Base-by-base conservation (phyloP, 2,113 vertebrate species). In the Alaudala cheleensis region DNA sequence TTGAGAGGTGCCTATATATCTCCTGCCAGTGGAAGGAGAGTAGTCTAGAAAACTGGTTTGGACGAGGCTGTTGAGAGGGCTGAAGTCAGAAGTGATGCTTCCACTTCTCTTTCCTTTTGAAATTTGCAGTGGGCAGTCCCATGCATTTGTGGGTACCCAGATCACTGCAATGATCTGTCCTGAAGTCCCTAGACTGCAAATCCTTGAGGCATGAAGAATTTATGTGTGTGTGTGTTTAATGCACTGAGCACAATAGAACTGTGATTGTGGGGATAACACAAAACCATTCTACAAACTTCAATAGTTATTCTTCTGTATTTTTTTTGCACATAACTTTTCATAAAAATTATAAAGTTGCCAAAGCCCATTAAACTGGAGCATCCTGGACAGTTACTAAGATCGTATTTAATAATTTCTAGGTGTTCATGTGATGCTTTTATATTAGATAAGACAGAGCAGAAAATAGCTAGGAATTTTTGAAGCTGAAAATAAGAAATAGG, bases 91-190 rank as follows among this genome's bases (percentile, higher is more conserved):
- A 53, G 8, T 13, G 26, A 8, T 39, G 40, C 42, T 73, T 73
- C 20, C 17, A 34, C 14, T 4, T 56, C 19, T 64, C 14, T 72
- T 73, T 80, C 31, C 26, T 73, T 87, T 34, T 56, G 45, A 73
- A 83, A 82, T 69, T 73, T 1, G 1, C 67, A 37, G 5, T 24
- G n/a, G 34, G 13, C 15, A 54, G 5, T 5, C 25, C 23, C 22
- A 9, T 9, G 14, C 6, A 3, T 42, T 74, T 54, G 39, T 45
- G n/a, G 11, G 24, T 40, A 15, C 12, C 0, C 0, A 81, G 53
- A 24, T 40, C 33, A 31, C 15, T 53, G 50, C 49, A 50, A 14
- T 51, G 40, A 25, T 65, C 21, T 72, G 16, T 16, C 49, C n/a
- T 34, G 17, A 29, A 39, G n/a, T 40, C 22, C 34, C 24, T 8